phyloP scores from a whole-genome alignment of 2,113 vertebrate species.

The Parus major region DNA sequence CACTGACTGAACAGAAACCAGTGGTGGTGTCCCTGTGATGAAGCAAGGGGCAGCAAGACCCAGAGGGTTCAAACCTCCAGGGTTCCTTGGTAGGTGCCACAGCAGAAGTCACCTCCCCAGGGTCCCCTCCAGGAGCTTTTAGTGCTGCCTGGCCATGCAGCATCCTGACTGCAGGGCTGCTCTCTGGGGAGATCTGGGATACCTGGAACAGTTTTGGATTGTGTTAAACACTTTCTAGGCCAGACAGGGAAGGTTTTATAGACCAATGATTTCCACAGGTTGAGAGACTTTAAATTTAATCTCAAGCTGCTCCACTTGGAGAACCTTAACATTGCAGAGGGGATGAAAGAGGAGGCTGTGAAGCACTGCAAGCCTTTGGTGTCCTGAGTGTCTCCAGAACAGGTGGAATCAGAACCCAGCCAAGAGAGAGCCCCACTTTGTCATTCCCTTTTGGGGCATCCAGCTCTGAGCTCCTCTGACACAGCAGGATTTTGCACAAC shows the following conservation, averaged over 20 bases:
- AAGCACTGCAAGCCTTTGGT: background rate
- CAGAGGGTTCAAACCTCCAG: background rate
- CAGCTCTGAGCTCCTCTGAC: background rate
- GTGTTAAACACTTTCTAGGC: background rate
- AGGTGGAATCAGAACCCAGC: background rate
- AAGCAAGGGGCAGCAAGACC: background rate
- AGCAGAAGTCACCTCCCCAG: background rate
- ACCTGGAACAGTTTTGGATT: background rate
- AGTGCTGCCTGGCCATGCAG: background rate
- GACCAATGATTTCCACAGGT: background rate
- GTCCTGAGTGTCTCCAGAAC: background rate
- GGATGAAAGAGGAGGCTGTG: background rate
- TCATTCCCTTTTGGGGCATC: background rate
- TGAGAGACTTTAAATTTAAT: background rate
- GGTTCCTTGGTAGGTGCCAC: background rate
- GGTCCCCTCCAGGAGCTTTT: background rate
- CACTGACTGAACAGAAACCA: background rate
- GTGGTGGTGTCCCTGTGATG: background rate
- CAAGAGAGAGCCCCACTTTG: background rate
- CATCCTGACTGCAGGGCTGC: background rate
- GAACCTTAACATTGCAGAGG: background rate
- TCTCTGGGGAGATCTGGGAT: background rate
- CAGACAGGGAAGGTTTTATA: background rate
- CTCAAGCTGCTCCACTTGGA: background rate
- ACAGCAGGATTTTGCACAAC: background rate